Percentiles rank a stretch among this genome's conserved stretches.
Evolutionary conservation across 2,113 vertebrate species (phyloP).

Genomic region (Caracal caracal): DNA sequence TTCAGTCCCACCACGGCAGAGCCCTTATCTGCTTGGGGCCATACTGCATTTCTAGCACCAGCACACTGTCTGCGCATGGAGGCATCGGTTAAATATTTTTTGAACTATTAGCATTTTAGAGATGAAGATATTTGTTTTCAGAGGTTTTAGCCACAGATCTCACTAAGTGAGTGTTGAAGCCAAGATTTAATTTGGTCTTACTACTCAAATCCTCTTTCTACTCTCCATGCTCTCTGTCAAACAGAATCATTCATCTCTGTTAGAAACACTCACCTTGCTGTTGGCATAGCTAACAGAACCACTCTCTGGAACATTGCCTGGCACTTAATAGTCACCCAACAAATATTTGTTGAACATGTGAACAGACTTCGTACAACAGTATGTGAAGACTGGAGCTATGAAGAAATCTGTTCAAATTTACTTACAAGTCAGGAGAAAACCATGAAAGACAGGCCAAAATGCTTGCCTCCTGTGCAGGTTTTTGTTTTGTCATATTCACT

Average conservation of each 20-base stretch:
- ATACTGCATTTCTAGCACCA: not conserved
- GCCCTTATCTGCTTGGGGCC: not conserved
- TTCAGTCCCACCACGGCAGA: not conserved
- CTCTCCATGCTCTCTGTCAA: not conserved
- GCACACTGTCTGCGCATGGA: not conserved
- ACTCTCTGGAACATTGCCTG: conserved; percentile 40
- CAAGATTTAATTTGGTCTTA: conserved; percentile 41
- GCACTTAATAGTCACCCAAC: conserved; percentile 20
- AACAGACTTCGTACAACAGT: conserved; percentile 26
- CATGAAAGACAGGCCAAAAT: not conserved
- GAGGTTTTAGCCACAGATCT: not conserved
- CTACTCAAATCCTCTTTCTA: not conserved
- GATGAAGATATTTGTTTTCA: conserved; percentile 24
- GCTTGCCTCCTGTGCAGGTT: not conserved
- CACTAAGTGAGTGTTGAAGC: not conserved
- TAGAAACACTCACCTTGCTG: conserved; percentile 33
- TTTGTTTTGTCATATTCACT: not conserved
- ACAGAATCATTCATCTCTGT: not conserved
- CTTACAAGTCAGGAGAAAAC: not conserved
- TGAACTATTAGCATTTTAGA: conserved; percentile 18
- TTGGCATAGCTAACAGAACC: conserved; percentile 42
- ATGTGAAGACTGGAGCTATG: not conserved
- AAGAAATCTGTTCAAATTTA: conserved; percentile 49
- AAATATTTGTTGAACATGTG: conserved; percentile 62
- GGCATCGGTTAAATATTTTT: not conserved